phyloP scores from a whole-genome alignment of 1,140 invertebrate species.

The Leptopilina clavipes region DNA sequence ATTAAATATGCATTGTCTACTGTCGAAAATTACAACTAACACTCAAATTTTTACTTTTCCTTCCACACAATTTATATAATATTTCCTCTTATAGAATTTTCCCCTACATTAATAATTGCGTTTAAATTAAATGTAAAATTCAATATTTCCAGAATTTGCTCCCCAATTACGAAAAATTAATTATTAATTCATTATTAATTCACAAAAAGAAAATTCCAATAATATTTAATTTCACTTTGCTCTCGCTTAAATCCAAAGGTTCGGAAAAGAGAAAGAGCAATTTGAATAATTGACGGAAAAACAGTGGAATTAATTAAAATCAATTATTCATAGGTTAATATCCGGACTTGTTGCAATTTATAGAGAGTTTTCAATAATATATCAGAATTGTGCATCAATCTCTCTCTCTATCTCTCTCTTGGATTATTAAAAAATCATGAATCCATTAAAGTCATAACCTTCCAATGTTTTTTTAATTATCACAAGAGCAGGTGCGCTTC shows the following conservation, averaged over 20 bases:
- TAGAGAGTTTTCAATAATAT: slow-evolving; percentile 3
- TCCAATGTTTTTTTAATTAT: slow-evolving; percentile 5
- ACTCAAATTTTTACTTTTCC: background rate
- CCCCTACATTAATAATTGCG: too few species aligned
- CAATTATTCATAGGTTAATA: background rate
- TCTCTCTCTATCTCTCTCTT: background rate
- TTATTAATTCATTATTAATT: too few species aligned
- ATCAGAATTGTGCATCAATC: background rate
- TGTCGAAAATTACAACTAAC: background rate
- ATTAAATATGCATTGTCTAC: background rate
- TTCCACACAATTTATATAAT: too few species aligned
- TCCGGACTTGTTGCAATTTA: background rate
- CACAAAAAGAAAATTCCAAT: too few species aligned
- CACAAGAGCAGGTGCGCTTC: background rate
- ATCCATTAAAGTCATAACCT: slow-evolving; percentile 1
- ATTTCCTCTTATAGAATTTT: too few species aligned
- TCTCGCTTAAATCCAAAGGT: too few species aligned
- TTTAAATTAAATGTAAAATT: too few species aligned
- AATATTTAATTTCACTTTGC: too few species aligned
- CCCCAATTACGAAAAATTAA: too few species aligned
- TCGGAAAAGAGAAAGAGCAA: background rate
- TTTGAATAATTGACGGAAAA: background rate
- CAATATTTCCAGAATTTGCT: too few species aligned
- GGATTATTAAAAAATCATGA: slow-evolving; percentile 1
- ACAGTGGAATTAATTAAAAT: background rate